Evolutionary conservation across 2,113 vertebrate genomes (phyloP), one percentile per base, ranked within the genome.

Genomic region (Phylloscopus trochiloides): DNA sequence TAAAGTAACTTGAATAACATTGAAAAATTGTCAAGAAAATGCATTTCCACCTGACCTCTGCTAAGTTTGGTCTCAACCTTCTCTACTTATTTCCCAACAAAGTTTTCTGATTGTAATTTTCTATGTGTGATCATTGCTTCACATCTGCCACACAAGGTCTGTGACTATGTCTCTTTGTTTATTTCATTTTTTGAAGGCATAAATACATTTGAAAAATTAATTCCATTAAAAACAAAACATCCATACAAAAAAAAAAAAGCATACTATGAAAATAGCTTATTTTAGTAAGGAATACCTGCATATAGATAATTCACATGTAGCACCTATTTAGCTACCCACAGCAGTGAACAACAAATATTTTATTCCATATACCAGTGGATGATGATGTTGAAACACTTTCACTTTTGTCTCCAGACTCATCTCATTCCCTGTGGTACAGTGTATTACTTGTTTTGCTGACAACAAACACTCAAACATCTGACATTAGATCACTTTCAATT

Each of bases 401-500:
- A 88, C 65, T 66, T 94, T 97, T 92, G 59, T 67, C 52, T 94
- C 66, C 32, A 88, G 58, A 91, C 68, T 94, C 48, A 34, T 65
- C 62, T 77, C 10, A 17, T 81, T 95, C 90, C 73, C 79, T 74
- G 17, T 43, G 36, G 94, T 93, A 42, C 25, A 62, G 20, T n/a
- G 7, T 55, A 86, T 88, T 97, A 85, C 91, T 97, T 95, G 77
- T 94, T 97, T 96, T 94, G 75, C 96, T 98, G 96, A 95, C 95
- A 97, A 95, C 47, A 97, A 94, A 91, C 78, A 63, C 51, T 90
- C 92, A 95, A 81, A 75, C 52, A 95, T 94, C 68, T 97, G 96
- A 97, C 91, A 92, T 95, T 92, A 91, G 92, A 95, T 97, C 95
- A 96, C 89, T 98, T 98, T 97, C 95, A 97, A 95, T 97, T 97